Base-by-base conservation (phyloP, 2,113 vertebrate genomes). In the Corythornis madagascariensis region DNA sequence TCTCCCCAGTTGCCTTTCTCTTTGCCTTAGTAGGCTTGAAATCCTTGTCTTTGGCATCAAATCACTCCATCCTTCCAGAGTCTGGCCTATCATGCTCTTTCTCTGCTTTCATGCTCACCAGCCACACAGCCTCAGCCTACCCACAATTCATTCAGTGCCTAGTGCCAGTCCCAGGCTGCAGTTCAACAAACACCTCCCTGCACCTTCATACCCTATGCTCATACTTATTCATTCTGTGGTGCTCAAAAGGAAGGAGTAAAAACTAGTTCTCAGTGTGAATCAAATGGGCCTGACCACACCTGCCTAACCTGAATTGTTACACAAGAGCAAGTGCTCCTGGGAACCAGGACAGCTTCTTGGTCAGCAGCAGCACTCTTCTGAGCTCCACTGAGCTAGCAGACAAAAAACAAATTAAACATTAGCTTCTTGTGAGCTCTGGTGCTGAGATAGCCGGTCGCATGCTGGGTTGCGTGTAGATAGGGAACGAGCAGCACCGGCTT, bases 341-440 rank as follows among this genome's bases (percentile, higher is more conserved):
- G 61, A 18, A 43, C 0, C 1, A 67, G 38, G n/a, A 22, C 0
- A 33, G 40, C 15, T 80, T 29, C 38, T 69, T 0, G 0, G 28
- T 11, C 33, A 63, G 56, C 2, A 26, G 11, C 2, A 1, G 28
- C 25, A 21, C 21, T 42, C 26, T n/a, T 11, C 67, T 19, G 42
- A 29, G 55, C 53, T 76, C 26, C 40, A 11, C 1, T 1, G 48
- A 67, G 38, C 7, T 5, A 29, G 19, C 1, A 60, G 29, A 17
- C 57, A 64, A 10, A 10, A 18, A 55, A 10, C 5, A 20, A 26
- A 77, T 7, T 7, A 47, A 71, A 19, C 24, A 1, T 4, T 13
- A 40, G 14, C 1, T 18, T 53, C 22, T 9, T 13, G 26, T 1
- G 11, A 43, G 17, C 31, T 26, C 24, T 22, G 66, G 56, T 70